Evolutionary conservation across 2,113 vertebrate genomes (phyloP).

Genomic region (Leptocoma aspasia): DNA sequence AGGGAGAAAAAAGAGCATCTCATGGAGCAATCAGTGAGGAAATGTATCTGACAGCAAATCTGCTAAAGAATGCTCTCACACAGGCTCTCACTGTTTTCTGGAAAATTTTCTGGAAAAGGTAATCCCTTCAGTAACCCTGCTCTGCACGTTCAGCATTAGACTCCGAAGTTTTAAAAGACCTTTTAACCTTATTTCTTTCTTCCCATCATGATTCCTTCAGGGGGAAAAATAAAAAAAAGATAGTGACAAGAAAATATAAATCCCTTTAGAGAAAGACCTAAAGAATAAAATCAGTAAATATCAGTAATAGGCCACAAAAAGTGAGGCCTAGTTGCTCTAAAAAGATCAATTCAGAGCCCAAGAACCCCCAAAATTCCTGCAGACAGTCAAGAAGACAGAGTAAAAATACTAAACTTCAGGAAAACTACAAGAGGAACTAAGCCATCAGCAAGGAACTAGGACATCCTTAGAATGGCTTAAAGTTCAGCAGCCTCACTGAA

Average conservation of each 20-base stretch:
- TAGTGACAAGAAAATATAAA: not conserved
- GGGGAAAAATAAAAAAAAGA: not conserved
- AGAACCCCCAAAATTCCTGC: not conserved
- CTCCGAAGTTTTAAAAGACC: not conserved
- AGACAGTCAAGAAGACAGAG: not conserved
- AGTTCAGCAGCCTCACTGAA: not conserved
- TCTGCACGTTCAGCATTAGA: not conserved
- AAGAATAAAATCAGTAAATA: not conserved
- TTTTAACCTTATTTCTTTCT: not conserved
- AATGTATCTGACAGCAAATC: not conserved
- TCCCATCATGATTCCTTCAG: not conserved
- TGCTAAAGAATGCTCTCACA: not conserved
- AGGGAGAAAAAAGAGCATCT: not conserved
- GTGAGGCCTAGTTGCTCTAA: not conserved
- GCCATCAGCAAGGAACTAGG: not conserved
- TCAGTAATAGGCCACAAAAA: not conserved
- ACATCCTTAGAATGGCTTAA: not conserved
- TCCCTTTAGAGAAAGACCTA: not conserved
- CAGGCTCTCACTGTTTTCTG: not conserved
- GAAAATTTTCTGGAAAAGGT: not conserved
- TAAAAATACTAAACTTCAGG: not conserved
- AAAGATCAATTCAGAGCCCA: not conserved
- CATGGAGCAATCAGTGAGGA: accelerated
- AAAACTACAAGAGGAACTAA: not conserved
- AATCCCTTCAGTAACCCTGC: not conserved